phyloP scores from a whole-genome alignment of 1,140 invertebrate species.

The Brachionus calyciflorus region DNA sequence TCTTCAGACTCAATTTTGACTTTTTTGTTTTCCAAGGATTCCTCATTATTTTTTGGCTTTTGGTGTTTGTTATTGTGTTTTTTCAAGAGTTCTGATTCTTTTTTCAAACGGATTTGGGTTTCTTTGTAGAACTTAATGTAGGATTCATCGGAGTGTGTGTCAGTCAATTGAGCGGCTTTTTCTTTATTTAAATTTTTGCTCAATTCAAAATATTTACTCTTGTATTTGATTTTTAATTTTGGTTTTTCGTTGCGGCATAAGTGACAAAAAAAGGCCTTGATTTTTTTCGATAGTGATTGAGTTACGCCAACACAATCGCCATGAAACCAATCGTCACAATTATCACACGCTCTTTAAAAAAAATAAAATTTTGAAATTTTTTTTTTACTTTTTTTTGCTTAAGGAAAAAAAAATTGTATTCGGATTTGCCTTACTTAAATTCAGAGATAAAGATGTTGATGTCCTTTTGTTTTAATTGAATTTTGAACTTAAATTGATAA shows the following conservation, averaged over 20 bases:
- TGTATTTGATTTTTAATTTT: constrained; percentile 71
- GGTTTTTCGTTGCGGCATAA: constrained; percentile 72
- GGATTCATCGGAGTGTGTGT: background rate
- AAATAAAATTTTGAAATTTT: constrained; percentile 12
- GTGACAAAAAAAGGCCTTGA: constrained; percentile 84
- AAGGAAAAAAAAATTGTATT: too few species aligned
- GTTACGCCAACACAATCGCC: constrained; percentile 94
- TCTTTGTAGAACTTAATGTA: constrained; percentile 23
- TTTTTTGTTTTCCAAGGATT: constrained; percentile 54
- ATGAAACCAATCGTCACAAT: constrained; percentile 98
- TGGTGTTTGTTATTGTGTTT: constrained; percentile 66
- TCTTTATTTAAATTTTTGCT: constrained; percentile 48
- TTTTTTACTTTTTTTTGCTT: too few species aligned
- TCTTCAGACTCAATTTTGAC: background rate
- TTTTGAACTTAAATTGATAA: too few species aligned
- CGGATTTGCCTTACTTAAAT: too few species aligned
- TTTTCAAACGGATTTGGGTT: background rate
- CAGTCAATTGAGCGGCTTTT: background rate
- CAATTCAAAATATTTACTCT: constrained; percentile 53
- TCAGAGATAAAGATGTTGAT: too few species aligned
- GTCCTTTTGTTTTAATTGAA: too few species aligned
- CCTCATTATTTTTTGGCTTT: constrained; percentile 48
- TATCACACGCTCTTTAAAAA: constrained; percentile 77
- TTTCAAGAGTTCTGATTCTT: constrained; percentile 41
- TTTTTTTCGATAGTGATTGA: constrained; percentile 83